A percentile compares a stretch with the other conserved stretches of the same genome.
Evolutionary conservation across 2,888 invertebrate genomes (phyloP).

Genomic region (Callyntrura sp.): DNA sequence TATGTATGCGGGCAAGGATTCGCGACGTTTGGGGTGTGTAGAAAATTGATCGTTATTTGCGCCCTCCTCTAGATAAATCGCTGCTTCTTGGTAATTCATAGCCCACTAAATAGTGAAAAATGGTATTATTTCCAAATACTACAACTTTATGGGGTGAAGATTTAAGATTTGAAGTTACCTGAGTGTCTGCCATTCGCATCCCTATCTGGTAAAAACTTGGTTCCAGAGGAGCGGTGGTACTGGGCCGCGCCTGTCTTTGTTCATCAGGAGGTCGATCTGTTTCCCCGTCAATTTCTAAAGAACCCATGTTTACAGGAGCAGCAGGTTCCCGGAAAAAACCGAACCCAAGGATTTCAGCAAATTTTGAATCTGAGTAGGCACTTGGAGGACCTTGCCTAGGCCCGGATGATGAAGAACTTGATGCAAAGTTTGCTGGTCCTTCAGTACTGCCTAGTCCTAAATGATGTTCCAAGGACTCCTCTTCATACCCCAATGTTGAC

Average conservation of each 20-base stretch:
- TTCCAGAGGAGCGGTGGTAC: conserved; percentile 85
- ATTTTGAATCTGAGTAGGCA: conserved; percentile 78
- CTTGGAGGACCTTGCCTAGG: conserved; percentile 25
- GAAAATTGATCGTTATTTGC: conserved; percentile 96
- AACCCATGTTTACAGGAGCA: conserved; percentile 79
- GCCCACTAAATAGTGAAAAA: conserved; percentile 88
- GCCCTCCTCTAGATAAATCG: conserved; percentile 96
- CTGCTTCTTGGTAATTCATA: conserved; percentile 93
- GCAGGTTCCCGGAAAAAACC: conserved; percentile 76
- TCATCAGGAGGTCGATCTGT: conserved; percentile 49
- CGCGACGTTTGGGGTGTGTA: conserved; percentile 93
- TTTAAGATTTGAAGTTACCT: conserved; percentile 41
- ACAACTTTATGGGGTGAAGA: neutral
- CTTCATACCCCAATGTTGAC: conserved; percentile 45
- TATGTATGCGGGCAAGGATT: conserved; percentile 94
- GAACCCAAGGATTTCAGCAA: conserved; percentile 82
- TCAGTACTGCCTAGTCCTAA: conserved; percentile 64
- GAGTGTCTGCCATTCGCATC: conserved; percentile 81
- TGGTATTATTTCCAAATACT: neutral
- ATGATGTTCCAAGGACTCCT: conserved; percentile 78
- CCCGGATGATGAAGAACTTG: conserved; percentile 52
- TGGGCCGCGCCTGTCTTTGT: conserved; percentile 62
- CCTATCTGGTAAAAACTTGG: conserved; percentile 84
- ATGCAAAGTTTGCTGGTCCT: conserved; percentile 61
- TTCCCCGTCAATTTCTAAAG: conserved; percentile 63